phyloP scores from a whole-genome alignment of 2,888 invertebrate genomes.

The Eumacrocentrus americanus region DNA sequence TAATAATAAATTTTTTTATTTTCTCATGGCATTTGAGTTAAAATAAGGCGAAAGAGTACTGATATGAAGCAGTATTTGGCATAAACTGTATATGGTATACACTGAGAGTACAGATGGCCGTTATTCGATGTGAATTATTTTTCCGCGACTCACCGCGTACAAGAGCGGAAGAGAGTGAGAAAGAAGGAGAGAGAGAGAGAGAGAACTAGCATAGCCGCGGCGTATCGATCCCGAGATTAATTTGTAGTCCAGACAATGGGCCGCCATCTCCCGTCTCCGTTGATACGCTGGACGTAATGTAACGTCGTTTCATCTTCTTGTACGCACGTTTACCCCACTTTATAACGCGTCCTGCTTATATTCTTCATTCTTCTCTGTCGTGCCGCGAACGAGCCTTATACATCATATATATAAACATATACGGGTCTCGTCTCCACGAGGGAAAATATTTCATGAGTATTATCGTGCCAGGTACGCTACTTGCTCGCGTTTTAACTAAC shows the following conservation, averaged over 20 bases:
- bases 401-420: conserved; percentile 6
- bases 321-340: conserved; percentile 36
- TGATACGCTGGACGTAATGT: conserved; percentile 51
- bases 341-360: conserved; percentile 28
- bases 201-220: conserved; percentile 31
- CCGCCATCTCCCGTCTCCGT: conserved; percentile 55
- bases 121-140: neutral
- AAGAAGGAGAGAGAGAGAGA: neutral
- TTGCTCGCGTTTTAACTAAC: conserved; percentile 26
- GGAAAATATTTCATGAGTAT: conserved; percentile 30
- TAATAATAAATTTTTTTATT: neutral
- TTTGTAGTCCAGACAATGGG: conserved; percentile 61
- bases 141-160: conserved; percentile 26
- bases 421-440: neutral
- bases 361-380: conserved; percentile 12
- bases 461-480: conserved; percentile 38
- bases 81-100: neutral
- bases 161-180: conserved; percentile 29
- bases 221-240: conserved; percentile 60
- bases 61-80: neutral
- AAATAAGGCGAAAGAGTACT: neutral
- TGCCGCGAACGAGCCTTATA: neutral
- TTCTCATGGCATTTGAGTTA: neutral
- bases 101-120: neutral
- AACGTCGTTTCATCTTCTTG: conserved; percentile 47